phyloP scores from a whole-genome alignment of 1,140 invertebrate genomes.

The Macrobrachium nipponense region DNA sequence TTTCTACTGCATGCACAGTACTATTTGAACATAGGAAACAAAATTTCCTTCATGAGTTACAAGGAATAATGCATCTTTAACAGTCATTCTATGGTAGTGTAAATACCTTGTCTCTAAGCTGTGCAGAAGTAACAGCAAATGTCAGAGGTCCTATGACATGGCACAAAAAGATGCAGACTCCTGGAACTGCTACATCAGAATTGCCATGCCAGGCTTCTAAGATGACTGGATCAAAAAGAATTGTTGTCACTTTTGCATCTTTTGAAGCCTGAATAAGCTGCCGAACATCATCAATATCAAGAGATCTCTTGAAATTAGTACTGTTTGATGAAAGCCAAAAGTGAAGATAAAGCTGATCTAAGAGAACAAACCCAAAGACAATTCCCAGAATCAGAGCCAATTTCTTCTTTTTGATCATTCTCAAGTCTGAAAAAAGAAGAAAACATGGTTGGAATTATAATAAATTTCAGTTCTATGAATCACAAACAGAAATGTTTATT shows the following conservation, averaged over 20 bases:
- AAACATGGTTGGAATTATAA: no score
- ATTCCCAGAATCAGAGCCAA: conserved; percentile 27
- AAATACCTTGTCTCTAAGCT: conserved; percentile 54
- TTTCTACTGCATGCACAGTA: no score
- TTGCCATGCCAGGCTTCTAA: conserved; percentile 51
- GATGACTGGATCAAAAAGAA: conserved; percentile 54
- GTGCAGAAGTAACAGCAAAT: conserved; percentile 45
- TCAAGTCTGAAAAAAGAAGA: no score
- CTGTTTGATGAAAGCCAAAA: conserved; percentile 35
- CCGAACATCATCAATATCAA: conserved; percentile 54
- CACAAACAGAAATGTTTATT: no score
- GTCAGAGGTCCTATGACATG: conserved; percentile 55
- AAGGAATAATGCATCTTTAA: no score
- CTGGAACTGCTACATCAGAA: conserved; percentile 30
- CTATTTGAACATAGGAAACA: no score
- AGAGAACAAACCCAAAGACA: conserved; percentile 34
- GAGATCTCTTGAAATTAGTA: conserved; percentile 45
- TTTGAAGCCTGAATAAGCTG: conserved; percentile 42
- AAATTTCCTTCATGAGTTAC: no score
- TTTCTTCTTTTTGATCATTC: conserved; percentile 23
- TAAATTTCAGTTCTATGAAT: no score
- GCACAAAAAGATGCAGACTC: conserved; percentile 57
- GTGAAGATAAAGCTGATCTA: conserved; percentile 49
- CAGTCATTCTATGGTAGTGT: background rate
- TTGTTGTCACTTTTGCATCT: conserved; percentile 36